These are phyloP conservation scores for Embidobia sp. DNA, from an alignment of 2,888 invertebrate species.

Conservation along the genomic window DNA sequence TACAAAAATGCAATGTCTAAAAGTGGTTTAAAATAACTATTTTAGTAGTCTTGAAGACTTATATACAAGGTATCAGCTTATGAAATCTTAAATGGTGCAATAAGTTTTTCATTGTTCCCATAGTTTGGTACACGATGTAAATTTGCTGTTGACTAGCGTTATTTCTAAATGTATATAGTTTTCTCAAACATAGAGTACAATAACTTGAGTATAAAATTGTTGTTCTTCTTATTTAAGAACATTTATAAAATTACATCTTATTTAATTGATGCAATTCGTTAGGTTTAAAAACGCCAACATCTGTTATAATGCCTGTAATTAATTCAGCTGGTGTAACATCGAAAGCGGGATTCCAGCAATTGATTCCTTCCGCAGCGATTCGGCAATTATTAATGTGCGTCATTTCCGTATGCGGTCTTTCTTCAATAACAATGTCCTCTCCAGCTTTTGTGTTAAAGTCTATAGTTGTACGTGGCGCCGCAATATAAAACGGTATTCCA, in stretches of 20 bases:
- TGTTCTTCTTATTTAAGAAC: too few species aligned
- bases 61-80: too few species aligned
- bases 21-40: too few species aligned
- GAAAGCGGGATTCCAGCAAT: conserved; percentile 99
- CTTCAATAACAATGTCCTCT: conserved; percentile 95
- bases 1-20: too few species aligned
- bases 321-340: conserved; percentile 97
- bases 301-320: conserved; percentile 97
- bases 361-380: conserved; percentile 94
- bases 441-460: conserved; percentile 91
- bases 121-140: too few species aligned
- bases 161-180: too few species aligned
- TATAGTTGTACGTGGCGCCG: conserved; percentile 95
- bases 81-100: too few species aligned
- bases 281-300: conserved; percentile 92
- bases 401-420: conserved; percentile 95
- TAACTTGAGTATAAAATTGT: too few species aligned
- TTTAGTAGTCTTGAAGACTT: too few species aligned
- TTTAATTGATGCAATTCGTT: conserved; percentile 77
- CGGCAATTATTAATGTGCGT: conserved; percentile 92
- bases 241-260: not conserved
- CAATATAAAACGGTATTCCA: conserved; percentile 96
- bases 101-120: too few species aligned
- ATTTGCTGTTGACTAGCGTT: too few species aligned
- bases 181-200: too few species aligned